phyloP scores from a whole-genome alignment of 1,140 invertebrate genomes.

The Drosophila baimaii region DNA sequence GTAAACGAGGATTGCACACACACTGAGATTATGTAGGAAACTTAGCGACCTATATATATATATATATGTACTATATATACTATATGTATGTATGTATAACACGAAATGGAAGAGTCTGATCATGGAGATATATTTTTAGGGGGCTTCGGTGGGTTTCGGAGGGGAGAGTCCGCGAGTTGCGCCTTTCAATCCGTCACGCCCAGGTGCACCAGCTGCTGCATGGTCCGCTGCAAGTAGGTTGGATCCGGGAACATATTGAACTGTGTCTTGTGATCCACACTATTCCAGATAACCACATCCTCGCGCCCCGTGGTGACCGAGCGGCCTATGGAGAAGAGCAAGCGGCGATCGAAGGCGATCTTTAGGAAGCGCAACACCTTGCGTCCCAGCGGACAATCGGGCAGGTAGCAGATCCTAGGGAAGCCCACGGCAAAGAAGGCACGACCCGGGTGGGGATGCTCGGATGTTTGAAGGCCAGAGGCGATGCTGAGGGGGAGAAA shows the following conservation, averaged over 20 bases:
- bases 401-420: conserved; percentile 92
- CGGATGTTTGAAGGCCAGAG: conserved; percentile 91
- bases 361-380: conserved; percentile 90
- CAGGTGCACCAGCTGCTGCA: conserved; percentile 89
- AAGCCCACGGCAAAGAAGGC: conserved; percentile 94
- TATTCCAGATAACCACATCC: conserved; percentile 96
- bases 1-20: conserved; percentile 79
- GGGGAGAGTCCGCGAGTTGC: too few species aligned
- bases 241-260: conserved; percentile 91
- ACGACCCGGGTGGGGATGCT: conserved; percentile 92
- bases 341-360: conserved; percentile 91
- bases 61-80: too few species aligned
- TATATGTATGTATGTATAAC: too few species aligned
- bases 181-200: conserved; percentile 87
- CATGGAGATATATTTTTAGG: background rate
- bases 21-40: conserved; percentile 74
- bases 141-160: conserved; percentile 20
- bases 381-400: conserved; percentile 90
- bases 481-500: conserved; percentile 88
- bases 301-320: conserved; percentile 94
- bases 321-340: conserved; percentile 94
- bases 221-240: conserved; percentile 89
- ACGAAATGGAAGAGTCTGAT: conserved; percentile 29
- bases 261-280: conserved; percentile 95
- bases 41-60: conserved; percentile 20